phyloP scores from a whole-genome alignment of 1,140 invertebrate genomes.

The Lysiphlebus fabarum region DNA sequence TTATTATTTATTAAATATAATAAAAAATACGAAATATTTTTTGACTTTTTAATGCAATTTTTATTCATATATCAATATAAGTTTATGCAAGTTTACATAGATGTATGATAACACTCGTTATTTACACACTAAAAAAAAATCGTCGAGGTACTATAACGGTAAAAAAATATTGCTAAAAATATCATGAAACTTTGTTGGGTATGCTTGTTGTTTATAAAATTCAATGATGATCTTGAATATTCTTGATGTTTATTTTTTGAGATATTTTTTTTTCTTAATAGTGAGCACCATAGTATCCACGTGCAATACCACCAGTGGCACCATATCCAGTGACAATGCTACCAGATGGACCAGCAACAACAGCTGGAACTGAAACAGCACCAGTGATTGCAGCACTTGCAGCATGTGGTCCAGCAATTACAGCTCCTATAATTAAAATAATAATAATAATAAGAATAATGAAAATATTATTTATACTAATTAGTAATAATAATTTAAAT shows the following conservation, averaged over 20 bases:
- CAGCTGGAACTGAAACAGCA: constrained; percentile 43
- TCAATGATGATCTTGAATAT: constrained; percentile 15
- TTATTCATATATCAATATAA: constrained; percentile 30
- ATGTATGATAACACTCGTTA: constrained; percentile 24
- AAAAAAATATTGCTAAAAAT: constrained; percentile 31
- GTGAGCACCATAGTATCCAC: no score
- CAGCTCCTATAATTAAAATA: constrained; percentile 34
- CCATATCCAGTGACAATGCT: constrained; percentile 44
- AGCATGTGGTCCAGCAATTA: constrained; percentile 43
- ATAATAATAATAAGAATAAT: neutral
- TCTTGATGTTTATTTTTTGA: no score
- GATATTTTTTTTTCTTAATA: no score
- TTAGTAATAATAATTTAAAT: neutral
- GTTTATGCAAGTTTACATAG: constrained; percentile 23
- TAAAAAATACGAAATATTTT: neutral
- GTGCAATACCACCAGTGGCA: constrained; percentile 33
- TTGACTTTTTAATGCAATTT: constrained; percentile 35
- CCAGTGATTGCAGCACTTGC: constrained; percentile 45
- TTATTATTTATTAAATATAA: no score
- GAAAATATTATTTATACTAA: neutral
- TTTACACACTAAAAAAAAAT: constrained; percentile 31
- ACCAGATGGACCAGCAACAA: constrained; percentile 50
- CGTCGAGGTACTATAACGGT: constrained; percentile 46
- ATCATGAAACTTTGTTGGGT: constrained; percentile 35
- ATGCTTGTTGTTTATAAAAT: constrained; percentile 29